Base-by-base conservation (phyloP, 2,113 vertebrate species). In the Brachypodius melanocephalos region DNA sequence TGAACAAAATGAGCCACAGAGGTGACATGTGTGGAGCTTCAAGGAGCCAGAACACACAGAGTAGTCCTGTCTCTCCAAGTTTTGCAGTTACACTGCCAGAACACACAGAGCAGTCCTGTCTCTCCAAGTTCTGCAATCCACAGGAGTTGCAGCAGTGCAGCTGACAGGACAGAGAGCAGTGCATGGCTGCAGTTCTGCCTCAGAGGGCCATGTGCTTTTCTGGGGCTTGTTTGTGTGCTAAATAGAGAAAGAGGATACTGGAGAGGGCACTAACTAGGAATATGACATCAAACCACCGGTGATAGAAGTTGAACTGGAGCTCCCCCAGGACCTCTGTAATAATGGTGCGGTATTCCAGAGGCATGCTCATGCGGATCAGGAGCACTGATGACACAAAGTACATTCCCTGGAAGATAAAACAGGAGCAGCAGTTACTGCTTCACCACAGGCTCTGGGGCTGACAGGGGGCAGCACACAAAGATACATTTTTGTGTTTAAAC, bases 271-370 rank as follows among this genome's bases (percentile, higher is more conserved):
- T 99, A 97, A 99, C 99, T 85, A 99, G 98, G 97, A 99, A 99
- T 98, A 99, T 99, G 52, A 99, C 99, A 55, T 99, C 99, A 80
- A 99, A 99, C 99, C 99, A 99, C 5, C 99, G 99, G 96, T 99
- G 99, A 68, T 99, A 99, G 93, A 99, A 99, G 97, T 99, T 99
- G 96, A 99, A 99, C 97, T 99, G 99, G 62, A 99, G 98, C 74
- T 99, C 99, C 45, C 99, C 99, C 17, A 99, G 98, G 42, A 99
- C 99, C 79, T 99, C 98, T 0, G 99, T 99, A 73, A 99, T 98
- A 2, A 99, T 99, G 94, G 98, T 99, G 87, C 99, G 99, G 89
- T 99, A 99, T 51, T 99, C 98, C 24, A 98, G 97, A 5, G 99
- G 99, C 99, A 99, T 99, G 72, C 99, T 99, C 99, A 99, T 99